phyloP scores from a whole-genome alignment of 2,797 vertebrate species.

The Sphenodon punctatus region DNA sequence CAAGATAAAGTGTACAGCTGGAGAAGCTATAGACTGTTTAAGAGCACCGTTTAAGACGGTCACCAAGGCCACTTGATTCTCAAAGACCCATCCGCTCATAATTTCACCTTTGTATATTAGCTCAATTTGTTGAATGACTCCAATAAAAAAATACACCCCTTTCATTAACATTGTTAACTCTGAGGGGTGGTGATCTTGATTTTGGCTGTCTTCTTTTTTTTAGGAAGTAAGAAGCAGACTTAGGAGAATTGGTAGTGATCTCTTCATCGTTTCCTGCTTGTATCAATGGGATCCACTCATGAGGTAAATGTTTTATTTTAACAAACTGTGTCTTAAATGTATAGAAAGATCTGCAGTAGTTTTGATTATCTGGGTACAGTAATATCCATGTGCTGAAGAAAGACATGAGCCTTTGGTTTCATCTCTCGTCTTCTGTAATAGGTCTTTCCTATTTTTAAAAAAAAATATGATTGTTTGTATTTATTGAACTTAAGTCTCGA shows the following conservation, averaged over 20 bases:
- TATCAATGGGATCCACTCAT: slow-evolving; percentile 27
- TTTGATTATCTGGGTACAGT: background rate
- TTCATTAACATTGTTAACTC: too few species aligned
- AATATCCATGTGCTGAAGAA: background rate
- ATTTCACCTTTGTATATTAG: too few species aligned
- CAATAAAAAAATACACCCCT: too few species aligned
- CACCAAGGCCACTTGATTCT: too few species aligned
- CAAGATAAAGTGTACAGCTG: background rate
- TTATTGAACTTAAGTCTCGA: too few species aligned
- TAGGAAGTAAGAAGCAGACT: slow-evolving; percentile 33
- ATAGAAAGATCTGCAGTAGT: background rate
- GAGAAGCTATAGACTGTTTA: too few species aligned
- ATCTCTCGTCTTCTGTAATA: background rate
- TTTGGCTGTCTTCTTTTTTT: slow-evolving; percentile 24
- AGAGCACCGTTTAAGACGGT: too few species aligned
- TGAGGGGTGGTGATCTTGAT: too few species aligned
- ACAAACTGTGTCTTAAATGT: background rate
- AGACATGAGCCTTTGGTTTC: background rate
- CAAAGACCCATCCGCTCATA: too few species aligned
- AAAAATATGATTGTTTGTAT: background rate
- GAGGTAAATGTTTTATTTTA: slow-evolving; percentile 65
- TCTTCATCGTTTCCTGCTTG: slow-evolving; percentile 13
- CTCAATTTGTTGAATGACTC: too few species aligned
- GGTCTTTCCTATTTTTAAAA: background rate
- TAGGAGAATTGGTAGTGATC: slow-evolving; percentile 3